A percentile compares a stretch with the other conserved stretches of the same genome.
Conservation (phyloP, 2,113 vertebrate genomes). For the Coregonus clupeaformis region DNA sequence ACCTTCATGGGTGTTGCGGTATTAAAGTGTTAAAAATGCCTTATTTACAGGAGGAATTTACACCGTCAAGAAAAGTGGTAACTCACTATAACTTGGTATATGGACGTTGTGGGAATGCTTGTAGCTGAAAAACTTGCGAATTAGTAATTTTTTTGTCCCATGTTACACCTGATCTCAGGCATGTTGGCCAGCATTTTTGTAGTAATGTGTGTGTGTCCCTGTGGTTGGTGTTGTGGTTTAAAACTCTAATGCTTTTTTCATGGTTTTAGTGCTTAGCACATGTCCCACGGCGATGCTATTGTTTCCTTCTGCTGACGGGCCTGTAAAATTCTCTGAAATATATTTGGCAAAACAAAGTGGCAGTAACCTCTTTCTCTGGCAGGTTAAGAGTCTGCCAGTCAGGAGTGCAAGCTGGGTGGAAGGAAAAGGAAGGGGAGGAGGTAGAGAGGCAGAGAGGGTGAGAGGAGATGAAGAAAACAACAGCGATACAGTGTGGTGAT, state of each 20-base stretch:
- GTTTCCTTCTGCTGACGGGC: neutral
- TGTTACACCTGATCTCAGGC: neutral
- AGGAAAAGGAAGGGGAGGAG: neutral
- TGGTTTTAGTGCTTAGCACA: conserved; percentile 33
- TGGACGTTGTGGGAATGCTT: neutral
- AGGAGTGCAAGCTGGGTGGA: conserved; percentile 1
- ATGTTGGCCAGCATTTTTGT: conserved; percentile 13
- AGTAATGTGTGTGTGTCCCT: neutral
- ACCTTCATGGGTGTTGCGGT: too few relatives aligned
- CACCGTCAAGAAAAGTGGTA: too few relatives aligned
- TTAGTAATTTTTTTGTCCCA: neutral
- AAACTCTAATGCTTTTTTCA: conserved; percentile 17
- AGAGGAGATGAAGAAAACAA: neutral
- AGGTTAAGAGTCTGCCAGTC: conserved; percentile 26
- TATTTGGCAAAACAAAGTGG: conserved; percentile 26
- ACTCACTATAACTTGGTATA: too few relatives aligned
- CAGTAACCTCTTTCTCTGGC: neutral
- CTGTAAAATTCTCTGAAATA: conserved; percentile 20
- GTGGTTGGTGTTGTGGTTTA: neutral
- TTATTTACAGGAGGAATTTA: too few relatives aligned
- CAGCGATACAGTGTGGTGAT: neutral
- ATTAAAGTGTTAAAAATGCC: too few relatives aligned
- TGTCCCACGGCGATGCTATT: conserved; percentile 14
- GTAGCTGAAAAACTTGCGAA: neutral
- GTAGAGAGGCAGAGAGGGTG: neutral